phyloP scores from a whole-genome alignment of 2,113 vertebrate species.

The Ageneiosus marmoratus region DNA sequence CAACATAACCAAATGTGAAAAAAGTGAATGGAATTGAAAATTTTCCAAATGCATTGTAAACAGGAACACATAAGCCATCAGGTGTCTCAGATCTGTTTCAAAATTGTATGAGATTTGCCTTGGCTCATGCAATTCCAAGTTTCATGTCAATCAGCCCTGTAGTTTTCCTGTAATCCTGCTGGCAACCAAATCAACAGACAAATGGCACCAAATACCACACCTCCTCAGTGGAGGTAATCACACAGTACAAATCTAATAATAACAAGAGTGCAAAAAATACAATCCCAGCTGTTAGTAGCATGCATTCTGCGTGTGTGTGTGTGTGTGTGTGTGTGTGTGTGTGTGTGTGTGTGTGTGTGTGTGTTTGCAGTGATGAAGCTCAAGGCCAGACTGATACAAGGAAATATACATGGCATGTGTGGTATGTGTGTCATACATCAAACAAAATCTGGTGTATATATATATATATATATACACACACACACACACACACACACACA shows the following conservation, averaged over 20 bases:
- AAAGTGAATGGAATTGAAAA: no score
- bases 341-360: not conserved
- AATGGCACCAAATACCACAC: no score
- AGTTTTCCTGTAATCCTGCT: no score
- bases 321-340: constrained; percentile 21
- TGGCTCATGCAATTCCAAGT: no score
- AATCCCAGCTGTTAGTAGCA: constrained; percentile 6
- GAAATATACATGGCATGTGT: constrained; percentile 36
- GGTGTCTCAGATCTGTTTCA: no score
- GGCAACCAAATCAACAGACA: no score
- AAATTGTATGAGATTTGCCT: no score
- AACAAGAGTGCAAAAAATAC: constrained; percentile 10
- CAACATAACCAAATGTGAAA: no score
- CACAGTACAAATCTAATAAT: not conserved
- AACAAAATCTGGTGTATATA: not conserved
- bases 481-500: not conserved
- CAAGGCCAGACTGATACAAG: not conserved
- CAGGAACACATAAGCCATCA: no score
- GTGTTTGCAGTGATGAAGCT: not conserved
- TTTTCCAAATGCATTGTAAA: no score
- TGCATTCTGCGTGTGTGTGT: not conserved
- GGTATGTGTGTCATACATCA: constrained; percentile 24
- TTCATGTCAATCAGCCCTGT: no score
- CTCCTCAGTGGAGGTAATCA: not conserved
- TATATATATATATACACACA: not conserved